Percentiles rank a stretch among this genome's conserved stretches.
Evolutionary conservation across 2,888 invertebrate species (phyloP).

Genomic region (Agrotis ipsilon): DNA sequence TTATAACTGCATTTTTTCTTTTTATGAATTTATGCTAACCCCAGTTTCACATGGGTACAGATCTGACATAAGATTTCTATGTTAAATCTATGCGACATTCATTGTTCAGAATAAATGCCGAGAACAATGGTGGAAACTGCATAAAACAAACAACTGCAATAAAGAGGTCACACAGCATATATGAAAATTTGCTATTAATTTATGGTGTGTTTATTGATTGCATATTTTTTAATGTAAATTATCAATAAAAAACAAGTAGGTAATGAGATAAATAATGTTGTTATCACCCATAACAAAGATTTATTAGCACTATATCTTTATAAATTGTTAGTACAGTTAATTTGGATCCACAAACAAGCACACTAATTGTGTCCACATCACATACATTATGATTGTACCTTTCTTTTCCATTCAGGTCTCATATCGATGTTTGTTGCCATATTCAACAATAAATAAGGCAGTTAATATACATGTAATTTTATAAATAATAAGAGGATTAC

Average conservation of each 20-base stretch:
- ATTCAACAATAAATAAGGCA: slow-evolving; percentile 79
- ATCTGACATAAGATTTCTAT: background rate
- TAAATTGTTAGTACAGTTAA: slow-evolving; percentile 24
- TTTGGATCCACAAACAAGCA: slow-evolving; percentile 27
- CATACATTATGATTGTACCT: slow-evolving; percentile 75
- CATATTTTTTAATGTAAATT: slow-evolving; percentile 18
- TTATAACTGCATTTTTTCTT: background rate
- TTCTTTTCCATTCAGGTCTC: slow-evolving; percentile 89
- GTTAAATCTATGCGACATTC: background rate
- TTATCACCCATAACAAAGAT: background rate
- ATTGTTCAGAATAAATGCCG: background rate
- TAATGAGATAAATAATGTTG: background rate
- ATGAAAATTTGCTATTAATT: background rate
- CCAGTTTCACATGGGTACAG: background rate
- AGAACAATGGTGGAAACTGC: background rate
- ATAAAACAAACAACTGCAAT: background rate
- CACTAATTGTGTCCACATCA: slow-evolving; percentile 20
- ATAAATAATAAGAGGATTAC: background rate
- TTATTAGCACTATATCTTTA: too few species aligned
- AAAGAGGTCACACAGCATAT: background rate
- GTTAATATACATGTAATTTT: slow-evolving; percentile 36
- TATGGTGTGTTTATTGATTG: slow-evolving; percentile 2
- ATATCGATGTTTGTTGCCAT: slow-evolving; percentile 87
- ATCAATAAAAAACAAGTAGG: slow-evolving; percentile 32
- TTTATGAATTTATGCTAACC: background rate